Evolutionary conservation across 1,140 invertebrate species (phyloP).

Genomic region (Calosoma granatense): DNA sequence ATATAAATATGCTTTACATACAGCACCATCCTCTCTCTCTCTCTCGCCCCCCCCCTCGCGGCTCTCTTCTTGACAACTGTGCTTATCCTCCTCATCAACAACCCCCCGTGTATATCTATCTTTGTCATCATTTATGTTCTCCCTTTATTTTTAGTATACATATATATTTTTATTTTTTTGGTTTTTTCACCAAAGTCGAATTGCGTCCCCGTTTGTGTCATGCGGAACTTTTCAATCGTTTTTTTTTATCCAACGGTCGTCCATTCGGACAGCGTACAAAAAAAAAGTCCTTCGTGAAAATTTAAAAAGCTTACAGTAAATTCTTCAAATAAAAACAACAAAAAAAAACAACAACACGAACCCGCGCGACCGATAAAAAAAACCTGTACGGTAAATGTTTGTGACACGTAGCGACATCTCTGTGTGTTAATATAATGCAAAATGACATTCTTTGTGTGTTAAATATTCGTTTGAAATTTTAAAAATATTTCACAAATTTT

Average conservation of each 20-base stretch:
- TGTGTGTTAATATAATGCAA: constrained; percentile 8
- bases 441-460: constrained; percentile 8
- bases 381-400: constrained; percentile 1
- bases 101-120: too few relatives aligned
- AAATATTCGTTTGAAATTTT: constrained; percentile 8
- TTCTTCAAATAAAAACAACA: background rate
- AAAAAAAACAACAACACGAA: too few relatives aligned
- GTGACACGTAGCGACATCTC: constrained; percentile 2
- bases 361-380: background rate
- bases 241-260: background rate
- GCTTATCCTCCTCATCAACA: too few relatives aligned
- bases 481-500: constrained; percentile 9
- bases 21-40: too few relatives aligned
- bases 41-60: too few relatives aligned
- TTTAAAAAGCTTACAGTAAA: background rate
- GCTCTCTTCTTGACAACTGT: too few relatives aligned
- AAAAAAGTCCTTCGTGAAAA: background rate
- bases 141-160: too few relatives aligned
- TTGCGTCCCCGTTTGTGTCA: background rate
- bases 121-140: too few relatives aligned
- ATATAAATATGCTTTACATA: too few relatives aligned
- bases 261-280: background rate
- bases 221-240: background rate
- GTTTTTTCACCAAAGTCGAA: background rate
- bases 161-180: too few relatives aligned